Conservation (phyloP, 1,140 invertebrate species). For the Neoseiulus cucumeris region DNA sequence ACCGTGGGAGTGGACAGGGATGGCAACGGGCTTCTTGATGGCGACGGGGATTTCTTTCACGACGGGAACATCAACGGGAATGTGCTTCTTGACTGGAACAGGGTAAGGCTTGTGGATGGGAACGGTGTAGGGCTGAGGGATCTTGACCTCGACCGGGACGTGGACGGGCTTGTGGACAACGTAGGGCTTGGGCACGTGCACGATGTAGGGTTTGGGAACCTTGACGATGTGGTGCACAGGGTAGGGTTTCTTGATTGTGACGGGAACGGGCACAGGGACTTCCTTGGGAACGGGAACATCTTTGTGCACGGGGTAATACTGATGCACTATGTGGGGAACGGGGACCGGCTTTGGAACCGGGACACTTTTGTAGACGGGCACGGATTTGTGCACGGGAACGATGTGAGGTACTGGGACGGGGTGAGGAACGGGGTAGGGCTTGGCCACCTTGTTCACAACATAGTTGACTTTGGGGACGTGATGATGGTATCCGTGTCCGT, state of each 20-base stretch:
- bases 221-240: not conserved
- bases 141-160: not conserved
- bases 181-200: constrained; percentile 7
- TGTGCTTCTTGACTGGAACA: not conserved
- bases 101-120: not conserved
- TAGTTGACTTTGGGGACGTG: constrained; percentile 2
- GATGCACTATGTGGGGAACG: not conserved
- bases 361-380: constrained; percentile 5
- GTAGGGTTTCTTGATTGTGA: not conserved
- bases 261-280: not conserved
- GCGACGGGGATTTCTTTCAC: not conserved
- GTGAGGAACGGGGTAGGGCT: not conserved
- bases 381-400: not conserved
- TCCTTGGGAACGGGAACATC: not conserved
- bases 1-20: not conserved
- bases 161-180: not conserved
- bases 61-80: not conserved
- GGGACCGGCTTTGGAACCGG: constrained; percentile 1
- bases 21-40: not conserved
- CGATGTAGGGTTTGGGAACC: not conserved
- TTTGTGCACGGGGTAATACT: constrained; percentile 7
- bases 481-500: not conserved
- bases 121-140: not conserved
- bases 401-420: not conserved
- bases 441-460: not conserved